Conservation (phyloP, 1,140 invertebrate genomes). For the Ceratina japonica region DNA sequence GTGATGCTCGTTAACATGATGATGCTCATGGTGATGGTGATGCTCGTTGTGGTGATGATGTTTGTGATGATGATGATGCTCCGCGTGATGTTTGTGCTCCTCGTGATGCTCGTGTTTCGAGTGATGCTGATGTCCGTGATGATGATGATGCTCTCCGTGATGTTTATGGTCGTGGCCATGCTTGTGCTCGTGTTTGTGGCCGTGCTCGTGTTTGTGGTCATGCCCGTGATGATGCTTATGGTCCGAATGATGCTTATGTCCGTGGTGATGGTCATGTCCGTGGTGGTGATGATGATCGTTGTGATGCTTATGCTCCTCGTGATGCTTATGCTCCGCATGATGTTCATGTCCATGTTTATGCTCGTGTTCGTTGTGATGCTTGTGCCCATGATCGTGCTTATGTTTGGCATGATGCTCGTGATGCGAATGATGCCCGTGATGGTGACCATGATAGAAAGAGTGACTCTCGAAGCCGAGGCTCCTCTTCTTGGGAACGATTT, state of each 20-base stretch:
- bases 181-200: constrained; percentile 65
- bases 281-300: constrained; percentile 56
- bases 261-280: constrained; percentile 58
- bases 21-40: constrained; percentile 69
- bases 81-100: constrained; percentile 71
- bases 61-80: constrained; percentile 69
- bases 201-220: constrained; percentile 60
- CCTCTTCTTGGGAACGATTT: constrained; percentile 20
- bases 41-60: constrained; percentile 70
- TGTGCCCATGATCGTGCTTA: constrained; percentile 50
- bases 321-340: constrained; percentile 57
- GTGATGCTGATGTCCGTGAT: constrained; percentile 68
- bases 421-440: constrained; percentile 53
- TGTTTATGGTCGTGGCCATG: constrained; percentile 71
- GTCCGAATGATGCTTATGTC: constrained; percentile 56
- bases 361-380: constrained; percentile 51
- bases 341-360: constrained; percentile 51
- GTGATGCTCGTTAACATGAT: constrained; percentile 68
- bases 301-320: constrained; percentile 58
- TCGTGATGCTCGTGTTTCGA: constrained; percentile 72
- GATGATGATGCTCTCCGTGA: constrained; percentile 61
- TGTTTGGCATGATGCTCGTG: constrained; percentile 56
- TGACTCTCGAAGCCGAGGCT: constrained; percentile 41
- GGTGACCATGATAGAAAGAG: constrained; percentile 48
- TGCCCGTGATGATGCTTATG: constrained; percentile 64